Conservation (phyloP, 2,113 vertebrate genomes). For the Scomber colias region DNA sequence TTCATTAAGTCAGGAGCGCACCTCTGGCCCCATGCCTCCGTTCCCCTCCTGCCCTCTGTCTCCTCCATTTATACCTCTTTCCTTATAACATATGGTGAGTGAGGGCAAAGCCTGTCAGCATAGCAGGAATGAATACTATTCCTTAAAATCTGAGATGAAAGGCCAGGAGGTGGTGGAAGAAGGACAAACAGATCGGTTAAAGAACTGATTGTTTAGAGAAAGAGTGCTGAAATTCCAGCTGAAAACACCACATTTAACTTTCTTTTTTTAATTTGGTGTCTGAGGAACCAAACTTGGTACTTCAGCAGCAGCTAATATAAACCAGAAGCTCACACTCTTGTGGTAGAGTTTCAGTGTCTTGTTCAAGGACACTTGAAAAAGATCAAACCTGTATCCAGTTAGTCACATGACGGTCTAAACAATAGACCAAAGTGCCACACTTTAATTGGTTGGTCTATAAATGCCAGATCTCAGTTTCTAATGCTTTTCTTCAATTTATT, state of each 20-base stretch:
- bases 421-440: background rate
- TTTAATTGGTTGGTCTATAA: constrained; percentile 9
- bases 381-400: background rate
- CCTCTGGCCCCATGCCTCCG: constrained; percentile 14
- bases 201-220: background rate
- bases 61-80: constrained; percentile 22
- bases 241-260: background rate
- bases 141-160: background rate
- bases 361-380: background rate
- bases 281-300: background rate
- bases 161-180: background rate
- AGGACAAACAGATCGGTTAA: background rate
- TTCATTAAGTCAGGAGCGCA: constrained; percentile 56
- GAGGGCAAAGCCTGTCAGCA: constrained; percentile 8
- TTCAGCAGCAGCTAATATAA: background rate
- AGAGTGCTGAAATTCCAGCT: background rate
- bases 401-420: background rate
- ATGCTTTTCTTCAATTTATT: constrained; percentile 9
- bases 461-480: background rate
- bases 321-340: background rate
- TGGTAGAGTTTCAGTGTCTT: background rate
- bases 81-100: constrained; percentile 12
- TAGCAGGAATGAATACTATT: constrained; percentile 44
- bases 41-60: constrained; percentile 6
- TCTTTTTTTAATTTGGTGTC: background rate